phyloP scores from a whole-genome alignment of 2,797 vertebrate species.

The Vireo griseus region DNA sequence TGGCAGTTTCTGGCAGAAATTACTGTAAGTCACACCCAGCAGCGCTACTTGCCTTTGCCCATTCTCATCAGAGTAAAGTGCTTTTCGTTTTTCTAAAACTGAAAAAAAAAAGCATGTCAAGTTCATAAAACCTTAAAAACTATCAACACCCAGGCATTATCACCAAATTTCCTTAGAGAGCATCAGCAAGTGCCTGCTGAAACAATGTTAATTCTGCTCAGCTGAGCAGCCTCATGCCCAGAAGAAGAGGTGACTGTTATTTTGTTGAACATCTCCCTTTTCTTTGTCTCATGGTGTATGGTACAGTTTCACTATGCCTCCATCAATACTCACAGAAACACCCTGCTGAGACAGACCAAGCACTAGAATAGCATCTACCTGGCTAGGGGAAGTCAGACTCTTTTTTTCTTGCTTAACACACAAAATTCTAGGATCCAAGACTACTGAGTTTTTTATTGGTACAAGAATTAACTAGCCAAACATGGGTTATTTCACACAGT shows the following conservation, averaged over 20 bases:
- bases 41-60: background rate
- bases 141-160: background rate
- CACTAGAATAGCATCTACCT: background rate
- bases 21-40: background rate
- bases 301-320: background rate
- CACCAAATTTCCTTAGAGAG: background rate
- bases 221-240: background rate
- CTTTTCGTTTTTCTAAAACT: background rate
- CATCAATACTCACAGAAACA: background rate
- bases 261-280: rapidly evolving
- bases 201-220: background rate
- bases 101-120: background rate
- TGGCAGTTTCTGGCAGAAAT: background rate
- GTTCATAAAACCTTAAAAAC: background rate
- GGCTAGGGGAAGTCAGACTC: background rate
- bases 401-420: background rate
- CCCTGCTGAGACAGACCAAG: background rate
- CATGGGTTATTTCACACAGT: background rate
- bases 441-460: background rate
- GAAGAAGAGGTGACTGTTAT: background rate
- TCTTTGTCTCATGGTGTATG: rapidly evolving
- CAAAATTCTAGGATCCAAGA: background rate
- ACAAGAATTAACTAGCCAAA: background rate
- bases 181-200: background rate
- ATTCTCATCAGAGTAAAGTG: background rate